Conservation (phyloP, 2,797 vertebrate genomes). For the Cyprinodon diabolis region DNA sequence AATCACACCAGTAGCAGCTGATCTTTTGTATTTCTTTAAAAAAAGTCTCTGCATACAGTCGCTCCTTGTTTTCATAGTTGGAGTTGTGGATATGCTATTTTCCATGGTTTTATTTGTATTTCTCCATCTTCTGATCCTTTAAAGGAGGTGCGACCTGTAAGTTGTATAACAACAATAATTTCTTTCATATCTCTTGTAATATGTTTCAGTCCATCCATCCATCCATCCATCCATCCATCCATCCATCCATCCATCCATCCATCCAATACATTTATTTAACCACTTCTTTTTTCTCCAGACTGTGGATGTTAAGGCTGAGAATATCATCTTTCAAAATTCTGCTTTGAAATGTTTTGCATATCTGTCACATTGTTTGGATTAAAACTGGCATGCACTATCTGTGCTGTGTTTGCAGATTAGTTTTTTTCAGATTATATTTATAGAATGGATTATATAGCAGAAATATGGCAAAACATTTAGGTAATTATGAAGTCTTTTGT, state of each 20-base stretch:
- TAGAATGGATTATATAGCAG: background rate
- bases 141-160: background rate
- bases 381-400: no score
- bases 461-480: background rate
- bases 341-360: no score
- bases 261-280: no score
- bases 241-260: no score
- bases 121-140: slow-evolving; percentile 1
- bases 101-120: background rate
- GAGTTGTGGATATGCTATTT: background rate
- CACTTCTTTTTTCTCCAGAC: no score
- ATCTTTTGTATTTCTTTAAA: slow-evolving; percentile 2
- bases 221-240: no score
- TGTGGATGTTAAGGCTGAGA: no score
- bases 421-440: no score
- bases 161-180: background rate
- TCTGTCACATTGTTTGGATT: no score
- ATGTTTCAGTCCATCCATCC: background rate
- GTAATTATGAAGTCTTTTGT: background rate
- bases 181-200: background rate
- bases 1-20: slow-evolving; percentile 24
- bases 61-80: slow-evolving; percentile 14
- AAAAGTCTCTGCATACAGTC: slow-evolving; percentile 10
- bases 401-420: no score
- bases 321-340: no score